Conservation (phyloP, 1,140 invertebrate genomes). For the Heliconius himera region DNA sequence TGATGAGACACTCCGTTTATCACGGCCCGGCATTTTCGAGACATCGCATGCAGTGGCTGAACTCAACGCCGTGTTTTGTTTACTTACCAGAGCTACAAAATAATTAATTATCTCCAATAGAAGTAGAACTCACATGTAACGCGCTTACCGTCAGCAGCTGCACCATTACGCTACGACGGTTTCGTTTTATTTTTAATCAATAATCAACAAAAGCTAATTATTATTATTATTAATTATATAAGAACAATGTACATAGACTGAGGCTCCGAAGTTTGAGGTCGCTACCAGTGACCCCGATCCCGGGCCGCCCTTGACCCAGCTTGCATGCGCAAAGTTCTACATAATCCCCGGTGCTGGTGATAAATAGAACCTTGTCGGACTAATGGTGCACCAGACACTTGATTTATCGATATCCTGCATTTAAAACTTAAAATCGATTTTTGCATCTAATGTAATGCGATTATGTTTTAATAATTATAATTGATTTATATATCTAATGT, state of each 20-base stretch:
- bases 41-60: too few species aligned
- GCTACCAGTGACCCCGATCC: slow-evolving; percentile 19
- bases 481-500: too few species aligned
- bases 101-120: too few species aligned
- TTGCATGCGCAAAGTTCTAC: slow-evolving; percentile 35
- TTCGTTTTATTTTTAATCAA: too few species aligned
- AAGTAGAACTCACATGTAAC: too few species aligned
- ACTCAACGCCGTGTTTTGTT: too few species aligned
- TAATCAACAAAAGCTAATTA: neutral
- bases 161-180: too few species aligned
- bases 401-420: slow-evolving; percentile 24
- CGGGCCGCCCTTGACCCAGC: slow-evolving; percentile 38
- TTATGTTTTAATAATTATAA: too few species aligned
- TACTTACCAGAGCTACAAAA: too few species aligned
- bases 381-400: slow-evolving; percentile 18
- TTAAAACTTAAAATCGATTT: neutral
- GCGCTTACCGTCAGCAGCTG: too few species aligned
- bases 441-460: too few species aligned
- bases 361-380: slow-evolving; percentile 40
- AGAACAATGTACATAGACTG: neutral
- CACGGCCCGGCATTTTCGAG: too few species aligned
- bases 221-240: neutral
- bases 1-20: neutral
- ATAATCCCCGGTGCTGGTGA: slow-evolving; percentile 25
- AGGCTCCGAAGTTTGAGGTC: slow-evolving; percentile 2